Conservation (phyloP, 2,113 vertebrate genomes). For the Xyrauchen texanus region DNA sequence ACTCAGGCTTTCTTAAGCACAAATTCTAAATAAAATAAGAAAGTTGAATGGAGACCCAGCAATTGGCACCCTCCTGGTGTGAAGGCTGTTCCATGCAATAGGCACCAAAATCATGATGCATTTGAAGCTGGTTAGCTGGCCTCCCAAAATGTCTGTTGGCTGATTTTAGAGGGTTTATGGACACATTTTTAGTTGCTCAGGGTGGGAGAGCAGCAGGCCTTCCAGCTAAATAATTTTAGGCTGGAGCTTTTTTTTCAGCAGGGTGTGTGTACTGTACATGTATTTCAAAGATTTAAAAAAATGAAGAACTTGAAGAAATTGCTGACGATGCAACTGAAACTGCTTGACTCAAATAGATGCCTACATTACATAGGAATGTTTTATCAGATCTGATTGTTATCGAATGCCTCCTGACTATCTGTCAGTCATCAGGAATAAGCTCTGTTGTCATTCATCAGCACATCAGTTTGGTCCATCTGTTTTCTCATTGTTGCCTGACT, state of each 20-base stretch:
- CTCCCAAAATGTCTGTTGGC: too few relatives aligned
- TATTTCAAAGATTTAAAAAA: neutral
- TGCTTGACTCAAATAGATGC: conserved; percentile 1
- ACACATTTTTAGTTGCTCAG: too few relatives aligned
- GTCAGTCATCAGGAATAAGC: conserved; percentile 26
- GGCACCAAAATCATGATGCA: too few relatives aligned
- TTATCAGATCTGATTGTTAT: conserved; percentile 17
- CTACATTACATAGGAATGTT: neutral
- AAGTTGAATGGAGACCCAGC: too few relatives aligned
- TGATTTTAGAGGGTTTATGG: too few relatives aligned
- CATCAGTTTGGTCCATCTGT: conserved; percentile 31
- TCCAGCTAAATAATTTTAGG: too few relatives aligned
- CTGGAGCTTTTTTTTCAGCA: neutral
- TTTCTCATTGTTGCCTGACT: conserved; percentile 20
- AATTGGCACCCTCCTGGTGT: too few relatives aligned
- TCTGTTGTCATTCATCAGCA: conserved; percentile 14
- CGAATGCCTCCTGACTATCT: conserved; percentile 20
- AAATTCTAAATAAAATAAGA: too few relatives aligned
- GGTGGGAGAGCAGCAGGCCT: too few relatives aligned
- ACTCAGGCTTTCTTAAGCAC: too few relatives aligned
- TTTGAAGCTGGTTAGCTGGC: too few relatives aligned
- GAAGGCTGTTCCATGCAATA: too few relatives aligned
- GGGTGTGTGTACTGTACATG: neutral
- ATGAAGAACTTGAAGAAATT: neutral
- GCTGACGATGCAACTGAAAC: conserved; percentile 19